phyloP scores from a whole-genome alignment of 2,797 vertebrate genomes.

The Cygnus olor region DNA sequence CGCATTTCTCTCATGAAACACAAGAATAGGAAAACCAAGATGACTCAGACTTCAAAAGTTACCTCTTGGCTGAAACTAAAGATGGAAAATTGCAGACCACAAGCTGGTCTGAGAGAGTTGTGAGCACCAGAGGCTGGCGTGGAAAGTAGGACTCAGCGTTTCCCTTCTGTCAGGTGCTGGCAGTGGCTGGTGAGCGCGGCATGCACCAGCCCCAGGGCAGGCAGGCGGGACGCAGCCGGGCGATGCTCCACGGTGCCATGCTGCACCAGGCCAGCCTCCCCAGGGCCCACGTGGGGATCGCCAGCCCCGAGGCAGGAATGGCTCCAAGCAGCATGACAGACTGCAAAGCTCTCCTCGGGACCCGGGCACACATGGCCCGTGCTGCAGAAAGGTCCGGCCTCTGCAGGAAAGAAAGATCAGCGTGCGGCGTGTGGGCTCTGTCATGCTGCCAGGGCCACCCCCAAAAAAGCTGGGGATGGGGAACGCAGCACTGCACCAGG shows the following conservation, averaged over 20 bases:
- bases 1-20: neutral
- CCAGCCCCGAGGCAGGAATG: neutral
- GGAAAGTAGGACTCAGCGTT: neutral
- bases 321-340: neutral
- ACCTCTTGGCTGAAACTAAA: neutral
- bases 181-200: accelerated
- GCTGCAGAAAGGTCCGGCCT: too few species aligned
- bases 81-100: neutral
- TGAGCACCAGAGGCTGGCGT: neutral
- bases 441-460: neutral
- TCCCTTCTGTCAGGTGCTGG: neutral
- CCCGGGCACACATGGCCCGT: neutral
- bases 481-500: neutral
- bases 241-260: neutral
- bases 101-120: neutral
- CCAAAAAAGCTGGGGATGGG: neutral
- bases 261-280: neutral
- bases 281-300: neutral
- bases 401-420: neutral
- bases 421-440: neutral
- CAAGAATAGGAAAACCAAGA: neutral
- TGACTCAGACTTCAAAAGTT: neutral
- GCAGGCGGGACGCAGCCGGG: neutral
- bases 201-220: neutral
- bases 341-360: neutral